These are phyloP conservation scores for Acleris sparsana DNA, from an alignment of 2,888 invertebrate genomes.

Conservation along the genomic window DNA sequence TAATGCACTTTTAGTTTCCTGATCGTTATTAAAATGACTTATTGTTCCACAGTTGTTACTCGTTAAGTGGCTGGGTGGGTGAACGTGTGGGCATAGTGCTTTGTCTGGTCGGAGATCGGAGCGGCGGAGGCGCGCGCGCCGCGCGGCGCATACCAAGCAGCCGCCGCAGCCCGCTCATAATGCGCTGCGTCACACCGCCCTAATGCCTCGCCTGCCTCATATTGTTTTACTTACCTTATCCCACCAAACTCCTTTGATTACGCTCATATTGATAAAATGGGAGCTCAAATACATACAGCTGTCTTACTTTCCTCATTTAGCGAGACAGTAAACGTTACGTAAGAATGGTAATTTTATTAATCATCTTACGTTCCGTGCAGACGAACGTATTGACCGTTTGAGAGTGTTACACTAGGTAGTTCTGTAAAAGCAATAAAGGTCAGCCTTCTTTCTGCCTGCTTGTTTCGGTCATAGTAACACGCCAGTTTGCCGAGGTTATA, in stretches of 20 bases:
- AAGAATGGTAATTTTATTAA: too few species aligned
- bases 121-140: constrained; percentile 47
- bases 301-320: not conserved
- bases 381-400: too few species aligned
- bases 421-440: not conserved
- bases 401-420: too few species aligned
- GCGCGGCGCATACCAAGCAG: constrained; percentile 72
- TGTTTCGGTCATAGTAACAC: not conserved
- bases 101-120: constrained; percentile 48
- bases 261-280: constrained; percentile 1
- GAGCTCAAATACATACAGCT: not conserved
- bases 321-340: too few species aligned
- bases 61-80: constrained; percentile 1
- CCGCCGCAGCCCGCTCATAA: constrained; percentile 62
- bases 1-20: too few species aligned
- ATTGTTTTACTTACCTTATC: constrained; percentile 57
- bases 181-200: constrained; percentile 71
- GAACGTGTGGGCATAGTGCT: constrained; percentile 23
- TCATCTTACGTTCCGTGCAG: too few species aligned
- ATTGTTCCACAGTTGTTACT: not conserved
- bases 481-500: not conserved
- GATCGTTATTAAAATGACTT: not conserved
- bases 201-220: constrained; percentile 56
- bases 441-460: not conserved
- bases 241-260: constrained; percentile 35